phyloP scores from a whole-genome alignment of 2,113 vertebrate species.

The Stegostoma tigrinum region DNA sequence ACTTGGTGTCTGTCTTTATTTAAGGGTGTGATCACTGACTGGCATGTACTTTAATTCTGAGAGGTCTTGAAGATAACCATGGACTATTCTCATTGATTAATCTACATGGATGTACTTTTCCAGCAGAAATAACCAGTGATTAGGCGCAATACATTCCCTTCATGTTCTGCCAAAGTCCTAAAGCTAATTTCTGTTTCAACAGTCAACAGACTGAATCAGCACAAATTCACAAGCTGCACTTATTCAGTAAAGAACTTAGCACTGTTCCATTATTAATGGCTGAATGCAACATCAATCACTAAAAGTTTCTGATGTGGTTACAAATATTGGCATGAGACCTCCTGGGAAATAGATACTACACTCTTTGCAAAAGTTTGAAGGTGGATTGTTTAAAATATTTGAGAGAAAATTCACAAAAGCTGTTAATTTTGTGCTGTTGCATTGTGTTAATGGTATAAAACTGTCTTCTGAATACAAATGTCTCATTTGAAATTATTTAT shows the following conservation, averaged over 20 bases:
- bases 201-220: background rate
- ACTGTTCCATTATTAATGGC: background rate
- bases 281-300: background rate
- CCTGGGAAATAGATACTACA: background rate
- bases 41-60: background rate
- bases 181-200: background rate
- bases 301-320: background rate
- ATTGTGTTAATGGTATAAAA: background rate
- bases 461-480: background rate
- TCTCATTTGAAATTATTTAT: background rate
- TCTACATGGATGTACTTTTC: background rate
- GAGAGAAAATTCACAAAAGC: background rate
- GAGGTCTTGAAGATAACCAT: background rate
- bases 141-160: background rate
- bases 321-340: background rate
- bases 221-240: background rate
- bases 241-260: background rate
- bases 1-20: background rate
- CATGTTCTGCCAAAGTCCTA: background rate
- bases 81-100: background rate
- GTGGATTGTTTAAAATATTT: background rate
- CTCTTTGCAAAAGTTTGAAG: background rate
- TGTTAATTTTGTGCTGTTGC: background rate
- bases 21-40: background rate
- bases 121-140: background rate